These are phyloP conservation scores for Anastatus disparis DNA, from an alignment of 1,140 invertebrate genomes.

Conservation along the genomic window DNA sequence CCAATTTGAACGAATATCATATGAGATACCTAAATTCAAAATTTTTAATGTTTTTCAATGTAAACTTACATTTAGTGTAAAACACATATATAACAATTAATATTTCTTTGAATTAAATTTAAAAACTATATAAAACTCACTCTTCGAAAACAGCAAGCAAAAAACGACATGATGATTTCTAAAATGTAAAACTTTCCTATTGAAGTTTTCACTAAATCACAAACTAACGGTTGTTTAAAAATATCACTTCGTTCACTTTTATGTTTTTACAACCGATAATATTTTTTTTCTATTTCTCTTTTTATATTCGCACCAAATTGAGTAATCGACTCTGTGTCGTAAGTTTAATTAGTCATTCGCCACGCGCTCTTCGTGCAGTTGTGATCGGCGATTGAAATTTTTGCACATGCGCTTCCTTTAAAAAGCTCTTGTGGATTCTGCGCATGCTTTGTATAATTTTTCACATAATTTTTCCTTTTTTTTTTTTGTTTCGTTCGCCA, in stretches of 20 bases:
- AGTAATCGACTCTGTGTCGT: constrained; percentile 21
- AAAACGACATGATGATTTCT: constrained; percentile 53
- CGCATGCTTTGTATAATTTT: constrained; percentile 30
- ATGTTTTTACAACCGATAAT: not conserved
- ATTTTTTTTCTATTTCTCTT: not conserved
- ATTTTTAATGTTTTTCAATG: too few relatives aligned
- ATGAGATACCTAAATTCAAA: too few relatives aligned
- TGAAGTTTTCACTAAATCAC: not conserved
- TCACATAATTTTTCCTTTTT: not conserved
- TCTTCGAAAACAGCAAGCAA: constrained; percentile 58
- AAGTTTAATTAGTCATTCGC: constrained; percentile 18
- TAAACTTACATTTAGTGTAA: too few relatives aligned
- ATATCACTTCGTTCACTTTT: not conserved
- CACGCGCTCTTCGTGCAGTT: constrained; percentile 23
- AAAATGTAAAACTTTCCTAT: not conserved
- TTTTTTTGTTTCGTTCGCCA: not conserved
- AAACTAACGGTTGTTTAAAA: not conserved
- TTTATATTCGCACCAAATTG: not conserved
- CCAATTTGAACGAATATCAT: too few relatives aligned
- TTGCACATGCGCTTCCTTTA: constrained; percentile 37
- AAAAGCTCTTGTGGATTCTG: not conserved
- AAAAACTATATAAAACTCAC: too few relatives aligned
- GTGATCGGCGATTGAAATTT: constrained; percentile 24
- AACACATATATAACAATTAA: too few relatives aligned
- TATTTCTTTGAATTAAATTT: too few relatives aligned